Conservation (phyloP, 2,888 invertebrate genomes). For the Synanthedon myopaeformis region DNA sequence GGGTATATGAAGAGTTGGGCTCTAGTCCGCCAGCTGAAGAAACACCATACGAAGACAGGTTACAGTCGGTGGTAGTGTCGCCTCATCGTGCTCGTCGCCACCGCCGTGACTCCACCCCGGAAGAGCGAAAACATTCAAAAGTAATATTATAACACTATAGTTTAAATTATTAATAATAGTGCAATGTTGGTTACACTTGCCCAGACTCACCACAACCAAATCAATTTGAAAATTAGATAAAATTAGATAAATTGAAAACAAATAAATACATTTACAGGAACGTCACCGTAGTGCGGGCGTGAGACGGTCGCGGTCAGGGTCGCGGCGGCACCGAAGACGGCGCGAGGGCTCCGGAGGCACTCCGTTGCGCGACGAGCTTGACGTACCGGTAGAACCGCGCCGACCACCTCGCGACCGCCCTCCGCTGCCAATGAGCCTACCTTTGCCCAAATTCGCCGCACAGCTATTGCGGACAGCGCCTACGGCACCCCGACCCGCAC, state of each 20-base stretch:
- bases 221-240: no score
- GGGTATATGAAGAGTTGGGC: constrained; percentile 59
- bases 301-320: constrained; percentile 41
- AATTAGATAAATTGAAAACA: no score
- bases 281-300: constrained; percentile 40
- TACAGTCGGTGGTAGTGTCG: constrained; percentile 69
- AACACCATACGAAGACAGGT: constrained; percentile 55
- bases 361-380: constrained; percentile 86
- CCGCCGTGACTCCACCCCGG: constrained; percentile 80
- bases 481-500: constrained; percentile 53
- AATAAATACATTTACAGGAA: constrained; percentile 23
- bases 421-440: constrained; percentile 82
- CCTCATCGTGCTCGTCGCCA: constrained; percentile 56
- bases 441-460: constrained; percentile 89
- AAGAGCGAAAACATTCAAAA: constrained; percentile 63
- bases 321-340: constrained; percentile 59
- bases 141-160: constrained; percentile 14
- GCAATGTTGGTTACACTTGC: neutral
- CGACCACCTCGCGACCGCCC: constrained; percentile 73
- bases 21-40: constrained; percentile 80
- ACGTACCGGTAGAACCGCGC: constrained; percentile 76
- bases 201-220: no score
- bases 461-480: constrained; percentile 71
- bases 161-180: neutral
- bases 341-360: constrained; percentile 76